Base-by-base conservation (phyloP, 2,888 invertebrate species). In the Willowsia nigromaculata region DNA sequence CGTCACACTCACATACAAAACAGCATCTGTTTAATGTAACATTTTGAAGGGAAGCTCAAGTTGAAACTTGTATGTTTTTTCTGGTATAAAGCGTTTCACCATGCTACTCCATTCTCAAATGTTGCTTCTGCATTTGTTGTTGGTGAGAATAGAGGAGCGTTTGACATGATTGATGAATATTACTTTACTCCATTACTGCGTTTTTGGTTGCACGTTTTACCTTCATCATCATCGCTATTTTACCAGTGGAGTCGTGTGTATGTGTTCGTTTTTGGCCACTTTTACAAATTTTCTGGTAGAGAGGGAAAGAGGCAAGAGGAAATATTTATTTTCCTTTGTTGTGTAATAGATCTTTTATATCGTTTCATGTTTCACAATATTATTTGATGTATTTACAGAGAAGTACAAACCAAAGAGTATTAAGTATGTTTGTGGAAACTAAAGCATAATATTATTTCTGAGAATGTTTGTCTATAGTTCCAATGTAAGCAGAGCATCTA, bases 81-180 rank as follows among this genome's bases (percentile, higher is more conserved):
- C n/a, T 33, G 6, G 6, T 3, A 22, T 3, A n/a, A 50, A 9
- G 50, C 50, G 11, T 5, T 59, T 40, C n/a, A 37, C 43, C 47
- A 9, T 18, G 0, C 68, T 68, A 25, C 43, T 71, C 37, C 43
- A 40, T 71, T 71, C 47, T 71, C 47, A 71, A 68, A 71, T 40
- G 71, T n/a, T 25, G 7, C 25, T 18, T 2, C 33, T 53, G 50
- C 22, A 43, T 50, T 78, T 27, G 78, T 53, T 78, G 50, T 78
- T 84, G 33, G 65, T 65, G 76, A 65, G 71, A 43, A 50, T 59
- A 50, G 76, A 76, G 50, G 27, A 83, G 62, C 85, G n/a, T n/a
- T 65, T 85, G 85, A 85, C 85, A 85, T 85, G 85, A 85, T 85
- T 85, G 85, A 85, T 85, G 85, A 85, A 85, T 85, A 85, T 85